Evolutionary conservation across 2,888 invertebrate genomes (phyloP), one percentile per base, ranked within the genome.

Genomic region (Acleris literana): DNA sequence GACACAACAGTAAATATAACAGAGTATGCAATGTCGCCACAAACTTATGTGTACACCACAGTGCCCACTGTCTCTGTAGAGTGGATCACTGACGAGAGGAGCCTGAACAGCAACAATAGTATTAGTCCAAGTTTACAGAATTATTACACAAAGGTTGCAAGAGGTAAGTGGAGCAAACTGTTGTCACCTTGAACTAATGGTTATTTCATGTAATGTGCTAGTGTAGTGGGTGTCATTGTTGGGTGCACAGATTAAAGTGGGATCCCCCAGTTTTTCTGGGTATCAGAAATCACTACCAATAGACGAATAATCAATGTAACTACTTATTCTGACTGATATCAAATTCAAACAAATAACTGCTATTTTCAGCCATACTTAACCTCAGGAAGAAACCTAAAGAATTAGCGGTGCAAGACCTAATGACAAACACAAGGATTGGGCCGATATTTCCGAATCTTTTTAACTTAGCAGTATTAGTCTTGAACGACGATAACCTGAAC

Each of bases 381-480:
- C 88, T 91, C 33, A 92, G 93, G 71, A 87, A 84, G 70, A 92
- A 93, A 64, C 86, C 93, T 3, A 90, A 93, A 75, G 87, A 90
- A 68, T 76, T 93, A 60, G 94, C 94, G 0, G 90, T 94, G n/a
- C 86, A 87, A 69, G 94, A 94, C 77, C 82, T 94, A 52, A 89
- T 89, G 70, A 90, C 90, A n/a, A 94, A 94, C 77, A 90, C 93
- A 1, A 80, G 92, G 22, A 94, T 94, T 25, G 94, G 94, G 0
- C 94, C 94, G 0, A 93, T 94, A 71, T 93, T 93, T 63, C 93
- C 94, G 16, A 94, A 94, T 82, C 90, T 94, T 56, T 94, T 94
- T 77, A 93, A 94, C 76, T 81, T 94, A 72, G 93, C 93, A 0
- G 94, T 94, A 22, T 76, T 94, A 49, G 90, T 94, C 2, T 78